Percentiles rank a stretch among this genome's conserved stretches.
phyloP scores from a whole-genome alignment of 2,797 vertebrate genomes.

The Sylvilagus floridanus region DNA sequence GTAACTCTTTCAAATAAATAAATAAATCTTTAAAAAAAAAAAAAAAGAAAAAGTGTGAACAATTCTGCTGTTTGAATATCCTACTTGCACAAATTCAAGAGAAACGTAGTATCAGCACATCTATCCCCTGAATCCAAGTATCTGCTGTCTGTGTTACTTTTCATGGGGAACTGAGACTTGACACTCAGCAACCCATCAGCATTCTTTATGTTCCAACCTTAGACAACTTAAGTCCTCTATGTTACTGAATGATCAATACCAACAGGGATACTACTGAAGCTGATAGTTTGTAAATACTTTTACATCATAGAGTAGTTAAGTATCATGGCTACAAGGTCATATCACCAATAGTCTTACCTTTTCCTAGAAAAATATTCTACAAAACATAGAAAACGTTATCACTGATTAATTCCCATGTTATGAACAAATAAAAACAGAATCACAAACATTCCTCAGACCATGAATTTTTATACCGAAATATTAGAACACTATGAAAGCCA shows the following conservation, averaged over 20 bases:
- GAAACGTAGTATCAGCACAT: neutral
- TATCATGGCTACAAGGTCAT: neutral
- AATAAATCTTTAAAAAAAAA: neutral
- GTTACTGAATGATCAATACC: neutral
- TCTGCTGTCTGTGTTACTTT: neutral
- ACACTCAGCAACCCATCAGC: neutral
- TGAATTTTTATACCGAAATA: neutral
- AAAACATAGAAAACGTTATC: neutral
- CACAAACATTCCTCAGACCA: neutral
- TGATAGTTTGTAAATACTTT: neutral
- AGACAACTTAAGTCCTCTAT: neutral
- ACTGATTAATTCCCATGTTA: neutral
- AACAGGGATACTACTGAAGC: neutral
- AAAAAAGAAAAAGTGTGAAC: neutral
- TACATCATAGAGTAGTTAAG: neutral
- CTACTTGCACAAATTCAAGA: neutral
- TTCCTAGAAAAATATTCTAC: neutral
- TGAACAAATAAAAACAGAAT: conserved; percentile 38
- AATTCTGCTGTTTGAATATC: neutral
- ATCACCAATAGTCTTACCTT: neutral
- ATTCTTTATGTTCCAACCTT: neutral
- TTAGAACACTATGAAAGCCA: neutral
- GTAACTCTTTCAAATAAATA: too few relatives aligned
- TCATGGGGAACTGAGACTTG: neutral
- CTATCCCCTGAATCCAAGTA: neutral